A percentile compares a stretch with the other conserved stretches of the same genome.
phyloP scores from a whole-genome alignment of 2,113 vertebrate species.

The Cyanoliseus patagonus region DNA sequence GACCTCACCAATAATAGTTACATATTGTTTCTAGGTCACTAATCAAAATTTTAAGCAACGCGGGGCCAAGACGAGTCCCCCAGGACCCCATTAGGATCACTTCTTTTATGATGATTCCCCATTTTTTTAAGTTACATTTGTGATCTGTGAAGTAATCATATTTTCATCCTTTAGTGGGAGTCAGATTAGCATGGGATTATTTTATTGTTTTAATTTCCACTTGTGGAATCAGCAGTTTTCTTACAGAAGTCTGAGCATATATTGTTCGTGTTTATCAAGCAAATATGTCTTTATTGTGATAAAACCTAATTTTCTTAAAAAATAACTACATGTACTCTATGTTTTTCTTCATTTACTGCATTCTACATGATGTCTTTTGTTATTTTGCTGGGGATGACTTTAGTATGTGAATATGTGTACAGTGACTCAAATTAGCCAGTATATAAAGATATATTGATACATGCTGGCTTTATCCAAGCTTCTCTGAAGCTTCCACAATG shows the following conservation, averaged over 20 bases:
- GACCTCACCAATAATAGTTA: not conserved
- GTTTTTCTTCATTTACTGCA: not conserved
- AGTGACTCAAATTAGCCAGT: not conserved
- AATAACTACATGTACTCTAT: not conserved
- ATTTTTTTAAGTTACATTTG: conserved; percentile 4
- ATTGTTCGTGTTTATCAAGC: not conserved
- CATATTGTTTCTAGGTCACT: conserved; percentile 39
- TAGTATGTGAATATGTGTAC: not conserved
- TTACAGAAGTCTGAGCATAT: not conserved
- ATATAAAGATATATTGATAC: not conserved
- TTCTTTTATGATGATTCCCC: not conserved
- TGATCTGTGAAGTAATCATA: not conserved
- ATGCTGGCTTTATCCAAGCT: not conserved
- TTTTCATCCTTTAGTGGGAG: not conserved
- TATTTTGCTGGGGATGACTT: not conserved
- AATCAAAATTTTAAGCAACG: not conserved
- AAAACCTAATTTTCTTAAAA: not conserved
- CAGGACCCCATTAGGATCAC: not conserved
- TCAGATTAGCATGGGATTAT: not conserved
- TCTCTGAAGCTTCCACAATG: not conserved
- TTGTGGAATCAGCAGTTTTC: not conserved
- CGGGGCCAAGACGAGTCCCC: not conserved
- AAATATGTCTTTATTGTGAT: not conserved
- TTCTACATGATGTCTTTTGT: not conserved
- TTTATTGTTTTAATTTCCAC: not conserved